Percentiles rank a stretch among this genome's conserved stretches.
Conservation (phyloP, 2,797 vertebrate species). For the Ptychadena robeensis region DNA sequence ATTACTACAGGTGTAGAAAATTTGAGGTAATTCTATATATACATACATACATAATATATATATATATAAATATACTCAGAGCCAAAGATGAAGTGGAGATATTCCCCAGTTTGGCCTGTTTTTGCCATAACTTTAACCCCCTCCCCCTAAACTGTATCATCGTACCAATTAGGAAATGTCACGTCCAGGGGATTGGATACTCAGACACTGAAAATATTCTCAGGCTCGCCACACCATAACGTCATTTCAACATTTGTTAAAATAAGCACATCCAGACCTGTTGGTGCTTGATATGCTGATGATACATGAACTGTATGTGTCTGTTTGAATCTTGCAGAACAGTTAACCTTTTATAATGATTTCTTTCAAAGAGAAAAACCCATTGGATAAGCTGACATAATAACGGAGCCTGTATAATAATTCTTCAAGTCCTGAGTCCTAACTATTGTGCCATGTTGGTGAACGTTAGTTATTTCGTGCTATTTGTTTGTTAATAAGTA, state of each 20-base stretch:
- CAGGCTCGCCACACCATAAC: neutral
- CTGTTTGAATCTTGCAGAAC: neutral
- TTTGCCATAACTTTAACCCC: constrained; percentile 47
- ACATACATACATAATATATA: neutral
- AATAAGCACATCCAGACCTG: constrained; percentile 6
- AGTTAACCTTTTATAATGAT: neutral
- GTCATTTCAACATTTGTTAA: constrained; percentile 9
- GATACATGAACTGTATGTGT: constrained; percentile 6
- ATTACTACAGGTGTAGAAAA: neutral
- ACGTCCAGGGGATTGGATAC: constrained; percentile 64
- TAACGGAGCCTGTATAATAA: neutral
- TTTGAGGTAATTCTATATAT: too few species aligned
- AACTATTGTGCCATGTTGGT: neutral
- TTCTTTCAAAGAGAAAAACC: neutral
- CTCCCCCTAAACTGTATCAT: constrained; percentile 29
- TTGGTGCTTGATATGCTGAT: constrained; percentile 7
- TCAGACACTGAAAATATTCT: constrained; percentile 18
- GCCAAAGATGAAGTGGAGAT: neutral
- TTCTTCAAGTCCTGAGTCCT: neutral
- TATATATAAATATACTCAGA: neutral
- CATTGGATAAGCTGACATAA: neutral
- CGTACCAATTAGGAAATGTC: constrained; percentile 64
- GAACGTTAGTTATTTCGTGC: neutral
- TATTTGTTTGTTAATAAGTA: neutral
- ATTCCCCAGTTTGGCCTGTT: constrained; percentile 37